These are phyloP conservation scores for Tenodera sinensis DNA, from an alignment of 2,888 invertebrate species.

Conservation along the genomic window DNA sequence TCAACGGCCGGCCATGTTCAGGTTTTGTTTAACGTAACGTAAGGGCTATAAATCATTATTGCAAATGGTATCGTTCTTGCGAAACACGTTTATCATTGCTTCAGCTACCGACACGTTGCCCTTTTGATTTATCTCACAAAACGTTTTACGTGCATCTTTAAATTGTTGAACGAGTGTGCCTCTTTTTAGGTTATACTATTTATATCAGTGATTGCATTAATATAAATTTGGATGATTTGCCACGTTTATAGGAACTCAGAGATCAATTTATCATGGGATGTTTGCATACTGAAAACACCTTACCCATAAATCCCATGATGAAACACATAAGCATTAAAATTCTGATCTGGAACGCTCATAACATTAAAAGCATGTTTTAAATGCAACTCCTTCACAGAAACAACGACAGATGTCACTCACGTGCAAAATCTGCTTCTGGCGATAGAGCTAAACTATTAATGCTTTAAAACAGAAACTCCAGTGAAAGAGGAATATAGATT, in stretches of 20 bases:
- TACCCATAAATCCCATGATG: neutral
- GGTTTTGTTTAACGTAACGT: neutral
- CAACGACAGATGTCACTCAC: too few species aligned
- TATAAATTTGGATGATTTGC: neutral
- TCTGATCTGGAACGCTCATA: too few species aligned
- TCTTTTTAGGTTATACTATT: neutral
- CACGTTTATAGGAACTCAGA: neutral
- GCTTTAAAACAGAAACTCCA: too few species aligned
- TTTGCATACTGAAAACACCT: neutral
- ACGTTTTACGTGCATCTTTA: neutral
- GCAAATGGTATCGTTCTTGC: neutral
- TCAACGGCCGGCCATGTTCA: neutral
- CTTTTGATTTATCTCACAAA: neutral
- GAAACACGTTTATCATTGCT: neutral
- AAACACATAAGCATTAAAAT: neutral
- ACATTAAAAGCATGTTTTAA: too few species aligned
- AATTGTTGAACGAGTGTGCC: neutral
- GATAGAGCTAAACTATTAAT: too few species aligned
- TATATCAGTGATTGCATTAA: neutral
- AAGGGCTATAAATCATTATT: neutral
- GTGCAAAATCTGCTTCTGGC: too few species aligned
- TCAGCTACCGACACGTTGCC: neutral
- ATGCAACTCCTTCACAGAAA: too few species aligned
- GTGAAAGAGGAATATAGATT: too few species aligned
- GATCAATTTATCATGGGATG: neutral